Conservation (phyloP, 2,888 invertebrate genomes). For the Margaritifera margaritifera region DNA sequence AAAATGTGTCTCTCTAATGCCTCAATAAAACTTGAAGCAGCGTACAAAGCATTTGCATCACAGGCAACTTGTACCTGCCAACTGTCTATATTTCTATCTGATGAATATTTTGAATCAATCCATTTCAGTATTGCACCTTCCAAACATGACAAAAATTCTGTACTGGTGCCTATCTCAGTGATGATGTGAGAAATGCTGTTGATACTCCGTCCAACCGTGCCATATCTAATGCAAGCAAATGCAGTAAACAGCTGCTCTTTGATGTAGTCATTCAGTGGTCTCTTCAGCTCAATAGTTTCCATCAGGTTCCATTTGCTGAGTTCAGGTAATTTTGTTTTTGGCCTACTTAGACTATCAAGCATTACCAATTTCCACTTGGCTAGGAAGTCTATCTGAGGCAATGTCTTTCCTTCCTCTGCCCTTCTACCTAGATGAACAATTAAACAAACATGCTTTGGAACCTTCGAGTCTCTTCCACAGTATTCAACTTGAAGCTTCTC, state of each 20-base stretch:
- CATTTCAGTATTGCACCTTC: slow-evolving; percentile 8
- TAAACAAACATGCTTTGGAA: slow-evolving; percentile 23
- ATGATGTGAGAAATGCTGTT: slow-evolving; percentile 20
- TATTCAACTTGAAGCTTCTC: slow-evolving; percentile 24
- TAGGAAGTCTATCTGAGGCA: slow-evolving; percentile 32
- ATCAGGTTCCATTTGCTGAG: slow-evolving; percentile 12
- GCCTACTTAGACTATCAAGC: slow-evolving; percentile 33
- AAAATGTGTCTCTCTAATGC: slow-evolving; percentile 33
- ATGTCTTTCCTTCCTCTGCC: slow-evolving; percentile 5
- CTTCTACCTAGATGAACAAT: slow-evolving; percentile 25
- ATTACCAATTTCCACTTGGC: slow-evolving; percentile 40
- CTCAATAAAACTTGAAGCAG: slow-evolving; percentile 21
- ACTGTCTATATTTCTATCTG: not conserved
- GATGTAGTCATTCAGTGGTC: slow-evolving; percentile 23
- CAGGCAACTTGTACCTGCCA: slow-evolving; percentile 39
- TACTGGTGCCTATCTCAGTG: slow-evolving; percentile 11
- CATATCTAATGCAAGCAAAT: slow-evolving; percentile 42
- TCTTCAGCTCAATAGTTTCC: slow-evolving; percentile 24
- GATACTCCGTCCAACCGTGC: slow-evolving; percentile 19
- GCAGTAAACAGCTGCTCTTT: slow-evolving; percentile 41
- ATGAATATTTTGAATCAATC: not conserved
- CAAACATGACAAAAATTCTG: slow-evolving; percentile 7
- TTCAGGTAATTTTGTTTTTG: slow-evolving; percentile 16
- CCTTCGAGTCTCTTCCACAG: not conserved
- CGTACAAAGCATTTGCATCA: slow-evolving; percentile 20